Evolutionary conservation across 2,113 vertebrate genomes (phyloP), one percentile per base, ranked within the genome.

Genomic region (Cranoglanis bouderius): DNA sequence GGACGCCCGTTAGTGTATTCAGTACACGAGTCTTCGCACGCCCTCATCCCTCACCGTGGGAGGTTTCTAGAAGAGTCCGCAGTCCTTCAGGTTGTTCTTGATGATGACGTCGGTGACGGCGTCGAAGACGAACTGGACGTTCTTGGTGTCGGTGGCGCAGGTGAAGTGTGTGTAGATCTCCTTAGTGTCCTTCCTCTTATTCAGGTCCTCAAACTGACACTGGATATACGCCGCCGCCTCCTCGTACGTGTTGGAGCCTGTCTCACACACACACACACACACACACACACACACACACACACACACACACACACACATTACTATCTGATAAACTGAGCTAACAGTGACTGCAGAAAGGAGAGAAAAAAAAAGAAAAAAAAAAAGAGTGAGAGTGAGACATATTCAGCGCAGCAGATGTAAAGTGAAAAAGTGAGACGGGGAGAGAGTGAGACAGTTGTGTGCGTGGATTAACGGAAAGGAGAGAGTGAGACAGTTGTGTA

Each of bases 11-110:
- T 55, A 55, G 12, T 16, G 53, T 14, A 4, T 55, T 16, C 53
- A 55, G 14, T 16, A 55, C 53, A 55, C 53, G 2, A 1, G 49
- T 51, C 49, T 51, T 51, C 10, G n/a, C 53, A 55, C 53, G 90
- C 89, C 24, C 83, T 19, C 24, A 40, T 49, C 84, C 49, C 93
- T 94, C 87, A 95, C 93, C 93, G 70, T 67, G 85, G 0, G 1
- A 38, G 57, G 84, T 89, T 89, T 92, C 97, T 94, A 99, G 95
- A 99, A 99, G 92, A 99, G 97, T 88, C 98, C 98, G 92, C 98
- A 99, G 95, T 99, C 98, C 95, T 99, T 99, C 92, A 99, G 97
- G 94, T 99, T 99, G 96, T 99, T 99, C 95, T 99, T 99, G 95
- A 99, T 99, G 95, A 99, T 99, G 94, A 99, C 98, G 90, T 99